A percentile compares a stretch with the other conserved stretches of the same genome.
These are phyloP conservation scores for Menidia menidia DNA, from an alignment of 2,797 vertebrate genomes.

Conservation along the genomic window DNA sequence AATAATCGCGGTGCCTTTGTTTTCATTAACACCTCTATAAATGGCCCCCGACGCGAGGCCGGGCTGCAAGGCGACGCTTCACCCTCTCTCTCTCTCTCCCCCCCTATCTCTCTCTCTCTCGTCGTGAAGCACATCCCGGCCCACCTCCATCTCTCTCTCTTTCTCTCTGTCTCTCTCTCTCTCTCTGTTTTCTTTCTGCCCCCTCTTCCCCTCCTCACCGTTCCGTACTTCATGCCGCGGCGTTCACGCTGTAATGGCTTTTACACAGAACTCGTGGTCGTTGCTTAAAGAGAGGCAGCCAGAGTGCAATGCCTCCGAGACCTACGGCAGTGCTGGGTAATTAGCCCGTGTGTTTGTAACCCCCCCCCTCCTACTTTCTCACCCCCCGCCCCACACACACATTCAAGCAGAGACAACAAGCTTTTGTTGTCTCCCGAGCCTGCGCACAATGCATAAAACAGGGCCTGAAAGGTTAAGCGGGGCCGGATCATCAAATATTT, in stretches of 20 bases:
- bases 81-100: conserved; percentile 9
- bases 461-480: conserved; percentile 30
- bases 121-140: neutral
- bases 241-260: conserved; percentile 84
- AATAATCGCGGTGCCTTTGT: conserved; percentile 29
- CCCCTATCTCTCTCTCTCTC: conserved; percentile 5
- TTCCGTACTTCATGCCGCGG: conserved; percentile 62
- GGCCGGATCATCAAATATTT: conserved; percentile 49
- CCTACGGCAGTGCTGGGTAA: conserved; percentile 79
- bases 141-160: neutral
- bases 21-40: conserved; percentile 52
- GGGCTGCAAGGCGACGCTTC: conserved; percentile 34
- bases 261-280: conserved; percentile 78
- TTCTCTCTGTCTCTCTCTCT: neutral
- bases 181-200: neutral
- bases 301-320: conserved; percentile 83
- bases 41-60: conserved; percentile 38
- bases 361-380: conserved; percentile 5
- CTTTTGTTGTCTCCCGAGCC: conserved; percentile 73
- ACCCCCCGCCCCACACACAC: conserved; percentile 16
- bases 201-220: conserved; percentile 18
- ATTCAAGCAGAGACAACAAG: conserved; percentile 47
- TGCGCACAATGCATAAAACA: conserved; percentile 63
- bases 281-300: conserved; percentile 78
- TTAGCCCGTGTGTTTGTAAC: conserved; percentile 82